phyloP scores from a whole-genome alignment of 2,797 vertebrate genomes.

The Chaunax sp. region DNA sequence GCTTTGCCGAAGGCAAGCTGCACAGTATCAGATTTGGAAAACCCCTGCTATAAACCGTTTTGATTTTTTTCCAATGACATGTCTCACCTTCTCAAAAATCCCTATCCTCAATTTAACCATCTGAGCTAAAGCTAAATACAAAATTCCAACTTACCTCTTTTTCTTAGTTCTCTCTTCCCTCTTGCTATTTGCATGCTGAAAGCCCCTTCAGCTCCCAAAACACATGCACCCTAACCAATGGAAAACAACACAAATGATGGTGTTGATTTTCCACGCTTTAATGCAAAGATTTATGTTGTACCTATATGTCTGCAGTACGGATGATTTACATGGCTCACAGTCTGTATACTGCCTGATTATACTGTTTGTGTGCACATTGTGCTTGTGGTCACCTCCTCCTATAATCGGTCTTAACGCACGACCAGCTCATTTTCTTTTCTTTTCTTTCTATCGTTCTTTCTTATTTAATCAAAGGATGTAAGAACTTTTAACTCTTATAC shows the following conservation, averaged over 20 bases:
- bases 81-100: not conserved
- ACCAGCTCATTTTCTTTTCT: too few species aligned
- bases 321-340: conserved; percentile 36
- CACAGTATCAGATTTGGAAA: too few species aligned
- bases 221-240: too few species aligned
- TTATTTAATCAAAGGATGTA: not conserved
- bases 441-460: too few species aligned
- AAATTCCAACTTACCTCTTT: conserved; percentile 15
- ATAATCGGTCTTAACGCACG: not conserved
- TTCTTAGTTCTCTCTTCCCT: not conserved
- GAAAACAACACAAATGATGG: too few species aligned
- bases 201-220: too few species aligned
- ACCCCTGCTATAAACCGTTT: not conserved
- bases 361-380: not conserved
- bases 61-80: too few species aligned
- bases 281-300: too few species aligned
- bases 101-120: too few species aligned
- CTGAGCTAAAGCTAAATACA: too few species aligned
- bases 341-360: conserved; percentile 15
- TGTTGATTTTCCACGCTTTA: conserved; percentile 40
- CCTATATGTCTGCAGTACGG: too few species aligned
- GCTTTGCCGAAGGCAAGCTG: too few species aligned
- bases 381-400: not conserved
- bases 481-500: not conserved
- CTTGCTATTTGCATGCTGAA: not conserved